Percentiles rank a stretch among this genome's conserved stretches.
Evolutionary conservation across 1,140 invertebrate genomes (phyloP).

Genomic region (Drosophila pseudoananassae): DNA sequence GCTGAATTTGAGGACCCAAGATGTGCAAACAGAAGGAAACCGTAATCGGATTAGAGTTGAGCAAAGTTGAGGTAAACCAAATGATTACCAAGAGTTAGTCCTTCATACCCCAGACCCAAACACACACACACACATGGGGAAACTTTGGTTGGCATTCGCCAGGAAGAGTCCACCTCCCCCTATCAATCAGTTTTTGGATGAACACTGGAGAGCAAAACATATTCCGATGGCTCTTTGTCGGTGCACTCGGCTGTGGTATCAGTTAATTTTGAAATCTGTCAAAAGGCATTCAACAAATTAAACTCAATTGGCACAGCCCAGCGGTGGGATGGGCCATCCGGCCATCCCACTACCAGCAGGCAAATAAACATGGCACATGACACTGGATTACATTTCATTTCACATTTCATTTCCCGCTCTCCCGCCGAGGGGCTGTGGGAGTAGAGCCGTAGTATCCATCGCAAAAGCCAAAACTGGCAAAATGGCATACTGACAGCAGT

Average conservation of each 20-base stretch:
- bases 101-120: background rate
- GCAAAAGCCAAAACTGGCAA: constrained; percentile 57
- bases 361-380: constrained; percentile 80
- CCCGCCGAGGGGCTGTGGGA: constrained; percentile 11
- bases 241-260: constrained; percentile 71
- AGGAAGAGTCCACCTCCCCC: background rate
- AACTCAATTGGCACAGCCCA: constrained; percentile 70
- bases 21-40: constrained; percentile 20
- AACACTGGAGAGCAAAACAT: constrained; percentile 4
- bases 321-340: background rate
- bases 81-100: constrained; percentile 37
- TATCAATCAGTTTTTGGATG: constrained; percentile 4
- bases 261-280: constrained; percentile 82
- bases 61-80: constrained; percentile 47
- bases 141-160: constrained; percentile 8
- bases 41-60: constrained; percentile 47
- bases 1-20: constrained; percentile 1
- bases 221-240: constrained; percentile 40
- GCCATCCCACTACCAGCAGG: constrained; percentile 34
- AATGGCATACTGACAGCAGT: constrained; percentile 45
- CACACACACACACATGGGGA: constrained; percentile 11
- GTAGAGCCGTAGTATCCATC: constrained; percentile 30
- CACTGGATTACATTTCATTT: constrained; percentile 78
- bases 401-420: constrained; percentile 67
- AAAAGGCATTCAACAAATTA: constrained; percentile 80